These are phyloP conservation scores for Heliconius sara DNA, from an alignment of 2,888 invertebrate species.

Conservation along the genomic window DNA sequence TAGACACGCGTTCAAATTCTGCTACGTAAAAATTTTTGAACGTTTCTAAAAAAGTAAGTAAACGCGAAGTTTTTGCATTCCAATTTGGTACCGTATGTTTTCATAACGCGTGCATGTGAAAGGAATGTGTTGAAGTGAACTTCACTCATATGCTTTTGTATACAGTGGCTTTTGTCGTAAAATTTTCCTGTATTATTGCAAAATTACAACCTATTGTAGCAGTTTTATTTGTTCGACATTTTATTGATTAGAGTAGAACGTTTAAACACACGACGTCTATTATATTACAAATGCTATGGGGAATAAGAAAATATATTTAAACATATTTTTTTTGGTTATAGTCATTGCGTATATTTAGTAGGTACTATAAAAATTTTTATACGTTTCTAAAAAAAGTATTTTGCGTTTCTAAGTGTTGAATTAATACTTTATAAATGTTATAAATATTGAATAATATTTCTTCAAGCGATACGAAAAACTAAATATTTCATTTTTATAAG, in stretches of 20 bases:
- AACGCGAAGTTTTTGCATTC: neutral
- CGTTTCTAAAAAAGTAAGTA: neutral
- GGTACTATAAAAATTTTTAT: too few species aligned
- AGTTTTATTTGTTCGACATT: conserved; percentile 15
- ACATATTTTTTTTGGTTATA: too few species aligned
- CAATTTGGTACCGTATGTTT: conserved; percentile 50
- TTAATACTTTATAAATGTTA: too few species aligned
- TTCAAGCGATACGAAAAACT: neutral
- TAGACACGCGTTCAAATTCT: too few species aligned
- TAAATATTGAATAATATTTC: neutral
- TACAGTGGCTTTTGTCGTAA: conserved; percentile 56
- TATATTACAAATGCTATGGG: neutral
- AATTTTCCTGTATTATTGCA: conserved; percentile 43
- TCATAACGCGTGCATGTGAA: conserved; percentile 58
- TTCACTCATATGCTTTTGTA: conserved; percentile 58
- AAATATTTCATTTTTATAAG: neutral
- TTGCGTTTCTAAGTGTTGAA: too few species aligned
- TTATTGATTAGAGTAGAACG: neutral
- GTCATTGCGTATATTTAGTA: too few species aligned
- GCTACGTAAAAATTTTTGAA: too few species aligned
- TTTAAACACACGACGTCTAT: neutral
- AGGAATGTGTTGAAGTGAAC: conserved; percentile 68
- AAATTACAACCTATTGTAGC: conserved; percentile 20
- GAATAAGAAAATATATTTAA: neutral
- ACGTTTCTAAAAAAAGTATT: too few species aligned